Evolutionary conservation across 2,888 invertebrate species (phyloP).

Genomic region (Trachelus troglodyta): DNA sequence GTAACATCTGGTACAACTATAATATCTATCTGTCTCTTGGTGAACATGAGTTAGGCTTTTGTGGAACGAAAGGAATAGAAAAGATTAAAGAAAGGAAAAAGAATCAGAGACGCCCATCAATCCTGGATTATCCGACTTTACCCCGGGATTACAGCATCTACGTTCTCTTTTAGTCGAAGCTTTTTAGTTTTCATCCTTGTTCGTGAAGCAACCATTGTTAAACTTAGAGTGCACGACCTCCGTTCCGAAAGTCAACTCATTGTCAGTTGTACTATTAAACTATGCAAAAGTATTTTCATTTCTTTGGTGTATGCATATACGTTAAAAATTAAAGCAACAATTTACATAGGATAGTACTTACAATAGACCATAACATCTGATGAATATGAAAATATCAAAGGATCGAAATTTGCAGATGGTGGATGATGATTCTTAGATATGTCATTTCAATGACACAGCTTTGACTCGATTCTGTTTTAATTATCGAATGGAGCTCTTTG

Average conservation of each 20-base stretch:
- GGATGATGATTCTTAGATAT: neutral
- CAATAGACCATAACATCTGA: neutral
- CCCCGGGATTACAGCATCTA: slow-evolving; percentile 19
- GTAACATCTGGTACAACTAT: neutral
- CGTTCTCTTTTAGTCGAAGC: neutral
- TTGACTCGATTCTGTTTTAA: neutral
- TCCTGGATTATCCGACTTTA: slow-evolving; percentile 34
- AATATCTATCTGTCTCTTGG: neutral
- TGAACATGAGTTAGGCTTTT: neutral
- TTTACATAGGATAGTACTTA: neutral
- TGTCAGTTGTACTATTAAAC: neutral
- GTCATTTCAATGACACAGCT: neutral
- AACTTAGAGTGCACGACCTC: neutral
- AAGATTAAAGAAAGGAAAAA: slow-evolving; percentile 2
- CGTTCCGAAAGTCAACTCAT: neutral
- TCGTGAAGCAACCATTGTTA: slow-evolving; percentile 12
- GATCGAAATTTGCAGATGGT: neutral
- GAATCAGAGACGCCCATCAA: slow-evolving; percentile 25
- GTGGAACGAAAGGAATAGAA: neutral
- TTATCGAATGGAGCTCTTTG: neutral
- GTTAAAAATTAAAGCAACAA: neutral
- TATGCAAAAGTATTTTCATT: neutral
- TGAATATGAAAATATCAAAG: neutral
- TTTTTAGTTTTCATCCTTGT: slow-evolving; percentile 12
- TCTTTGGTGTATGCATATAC: neutral